A percentile compares a stretch with the other conserved stretches of the same genome.
These are phyloP conservation scores for Enhydra lutris DNA, from an alignment of 2,113 vertebrate species.

Conservation along the genomic window DNA sequence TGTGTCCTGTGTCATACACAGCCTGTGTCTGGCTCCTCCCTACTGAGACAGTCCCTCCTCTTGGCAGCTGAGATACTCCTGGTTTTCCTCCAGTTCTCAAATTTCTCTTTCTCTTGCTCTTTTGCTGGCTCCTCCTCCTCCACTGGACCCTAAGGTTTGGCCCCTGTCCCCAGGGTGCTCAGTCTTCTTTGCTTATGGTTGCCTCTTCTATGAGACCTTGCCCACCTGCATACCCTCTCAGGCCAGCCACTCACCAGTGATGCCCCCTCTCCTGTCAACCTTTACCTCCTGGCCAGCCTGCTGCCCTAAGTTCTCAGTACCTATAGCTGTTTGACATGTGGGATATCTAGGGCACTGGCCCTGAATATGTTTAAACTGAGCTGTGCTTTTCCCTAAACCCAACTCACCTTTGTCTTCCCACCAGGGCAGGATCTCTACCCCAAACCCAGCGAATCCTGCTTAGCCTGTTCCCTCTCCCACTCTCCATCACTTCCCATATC, in stretches of 20 bases:
- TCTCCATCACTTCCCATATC: background rate
- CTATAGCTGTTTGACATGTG: background rate
- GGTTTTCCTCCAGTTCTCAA: background rate
- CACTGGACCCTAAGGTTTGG: background rate
- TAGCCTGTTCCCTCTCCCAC: background rate
- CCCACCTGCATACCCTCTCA: fast-evolving
- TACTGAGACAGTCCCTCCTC: background rate
- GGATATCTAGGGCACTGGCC: background rate
- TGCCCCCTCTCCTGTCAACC: background rate
- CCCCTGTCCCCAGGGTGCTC: background rate
- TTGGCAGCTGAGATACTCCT: background rate
- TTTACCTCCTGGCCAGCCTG: background rate
- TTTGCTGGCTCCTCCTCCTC: background rate
- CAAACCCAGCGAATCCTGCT: fast-evolving
- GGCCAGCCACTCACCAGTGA: background rate
- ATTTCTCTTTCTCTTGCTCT: background rate
- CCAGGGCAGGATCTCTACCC: too few species aligned
- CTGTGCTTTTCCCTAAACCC: too few species aligned
- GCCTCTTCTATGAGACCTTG: background rate
- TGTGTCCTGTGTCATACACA: too few species aligned
- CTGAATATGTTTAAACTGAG: background rate
- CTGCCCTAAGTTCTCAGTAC: background rate
- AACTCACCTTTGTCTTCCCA: background rate
- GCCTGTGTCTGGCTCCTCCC: background rate
- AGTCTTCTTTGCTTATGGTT: background rate